A percentile compares a stretch with the other conserved stretches of the same genome.
Evolutionary conservation across 2,113 vertebrate genomes (phyloP).

Genomic region (Pterocles orientalis): DNA sequence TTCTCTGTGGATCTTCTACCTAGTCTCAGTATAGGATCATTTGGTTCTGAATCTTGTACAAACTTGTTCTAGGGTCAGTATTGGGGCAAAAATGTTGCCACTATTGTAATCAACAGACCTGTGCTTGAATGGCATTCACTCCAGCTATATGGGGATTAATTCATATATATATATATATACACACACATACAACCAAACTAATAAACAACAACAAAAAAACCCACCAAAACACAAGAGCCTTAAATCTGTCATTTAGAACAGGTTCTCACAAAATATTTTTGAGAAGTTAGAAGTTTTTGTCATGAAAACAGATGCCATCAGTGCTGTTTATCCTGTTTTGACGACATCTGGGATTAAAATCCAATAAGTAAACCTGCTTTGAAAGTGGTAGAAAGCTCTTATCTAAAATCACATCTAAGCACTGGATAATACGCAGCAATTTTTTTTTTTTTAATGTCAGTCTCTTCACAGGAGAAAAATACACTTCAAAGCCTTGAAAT

Average conservation of each 20-base stretch:
- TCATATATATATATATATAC: neutral
- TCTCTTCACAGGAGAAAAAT: neutral
- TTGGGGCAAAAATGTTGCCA: neutral
- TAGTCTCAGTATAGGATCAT: neutral
- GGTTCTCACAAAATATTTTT: neutral
- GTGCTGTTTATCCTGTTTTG: neutral
- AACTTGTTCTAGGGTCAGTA: neutral
- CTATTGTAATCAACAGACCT: neutral
- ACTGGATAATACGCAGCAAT: neutral
- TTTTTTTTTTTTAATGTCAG: neutral
- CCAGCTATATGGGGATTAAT: neutral
- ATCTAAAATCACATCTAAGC: neutral
- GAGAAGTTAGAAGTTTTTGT: neutral
- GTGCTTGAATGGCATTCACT: neutral
- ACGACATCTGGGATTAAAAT: neutral
- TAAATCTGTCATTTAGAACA: neutral
- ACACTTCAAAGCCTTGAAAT: neutral
- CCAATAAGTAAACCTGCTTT: neutral
- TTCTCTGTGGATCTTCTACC: neutral
- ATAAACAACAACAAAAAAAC: neutral
- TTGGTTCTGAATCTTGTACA: neutral
- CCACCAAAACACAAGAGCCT: neutral
- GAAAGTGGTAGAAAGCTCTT: neutral
- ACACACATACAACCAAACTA: rapidly evolving
- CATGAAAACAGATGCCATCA: neutral